Percentiles rank a stretch among this genome's conserved stretches.
Evolutionary conservation across 2,113 vertebrate genomes (phyloP).

Genomic region (Ariopsis seemanni): DNA sequence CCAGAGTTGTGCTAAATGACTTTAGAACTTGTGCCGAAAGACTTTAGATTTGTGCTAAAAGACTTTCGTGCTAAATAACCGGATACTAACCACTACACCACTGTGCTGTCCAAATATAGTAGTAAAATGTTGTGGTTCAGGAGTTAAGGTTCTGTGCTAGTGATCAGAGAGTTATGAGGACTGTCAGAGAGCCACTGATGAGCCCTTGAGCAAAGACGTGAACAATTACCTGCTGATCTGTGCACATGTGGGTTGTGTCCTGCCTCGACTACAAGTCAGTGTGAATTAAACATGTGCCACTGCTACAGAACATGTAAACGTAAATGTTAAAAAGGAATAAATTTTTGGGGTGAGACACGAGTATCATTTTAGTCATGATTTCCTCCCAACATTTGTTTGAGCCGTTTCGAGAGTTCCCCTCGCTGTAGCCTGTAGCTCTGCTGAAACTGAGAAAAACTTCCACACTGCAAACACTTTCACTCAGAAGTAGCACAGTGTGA

Average conservation of each 20-base stretch:
- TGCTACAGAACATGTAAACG: not conserved
- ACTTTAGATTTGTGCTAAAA: too few species aligned
- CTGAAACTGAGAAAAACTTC: conserved; percentile 1
- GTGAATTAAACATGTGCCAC: not conserved
- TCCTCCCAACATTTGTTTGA: not conserved
- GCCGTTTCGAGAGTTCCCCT: not conserved
- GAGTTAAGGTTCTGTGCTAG: not conserved
- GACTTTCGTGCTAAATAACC: too few species aligned
- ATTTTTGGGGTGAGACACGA: not conserved
- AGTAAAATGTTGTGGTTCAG: not conserved
- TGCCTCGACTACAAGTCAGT: not conserved
- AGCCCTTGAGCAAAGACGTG: not conserved
- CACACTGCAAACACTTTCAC: not conserved
- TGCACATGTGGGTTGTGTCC: not conserved
- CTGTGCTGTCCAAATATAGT: not conserved
- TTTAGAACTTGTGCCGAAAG: too few species aligned
- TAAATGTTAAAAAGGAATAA: not conserved
- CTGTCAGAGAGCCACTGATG: not conserved
- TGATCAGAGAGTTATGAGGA: not conserved
- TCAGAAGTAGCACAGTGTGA: not conserved
- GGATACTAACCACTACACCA: too few species aligned
- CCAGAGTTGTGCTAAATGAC: too few species aligned
- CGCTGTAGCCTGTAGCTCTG: not conserved
- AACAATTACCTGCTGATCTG: not conserved
- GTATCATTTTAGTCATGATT: not conserved